Base-by-base conservation (phyloP, 2,888 invertebrate species). In the Lamproptera curius region DNA sequence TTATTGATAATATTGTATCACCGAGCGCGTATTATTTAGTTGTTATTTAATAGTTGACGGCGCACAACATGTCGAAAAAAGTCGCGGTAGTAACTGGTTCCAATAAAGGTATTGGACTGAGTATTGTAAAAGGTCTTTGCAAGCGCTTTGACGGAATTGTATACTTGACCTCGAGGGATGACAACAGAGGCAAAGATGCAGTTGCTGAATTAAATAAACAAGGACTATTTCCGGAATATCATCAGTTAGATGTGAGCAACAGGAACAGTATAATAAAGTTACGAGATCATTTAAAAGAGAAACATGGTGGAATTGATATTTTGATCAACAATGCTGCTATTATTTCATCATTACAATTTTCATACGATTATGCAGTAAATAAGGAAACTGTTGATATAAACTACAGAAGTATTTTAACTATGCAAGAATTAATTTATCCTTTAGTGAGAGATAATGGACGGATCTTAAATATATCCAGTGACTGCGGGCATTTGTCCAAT, bases 391-490 rank as follows among this genome's bases (percentile, higher is more conserved):
- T 93, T 1, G 78, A 82, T 40, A 90, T 91, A 0, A 95, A 95
- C 68, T 95, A 91, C 65, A 91, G 89, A 64, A 89, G 89, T n/a
- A 40, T 40, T 16, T 10, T 40, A 1, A 15, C 10, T 2, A 83
- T 92, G 4, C 92, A 93, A 60, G 83, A 91, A 39, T 69, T 87
- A 0, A 69, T 95, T 8, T 93, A 92, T 70, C 94, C 94, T 0
- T 59, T 95, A 6, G 72, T 95, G 2, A 79, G 88, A 40, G 73
- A 90, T 20, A 89, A 92, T 63, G 93, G 92, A 0, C 87, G 93
- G 40, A 92, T 95, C n/a, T 90, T 94, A 0, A 93, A 94, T 65
- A 73, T 95, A 0, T 93, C 93, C 1, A 93, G 94, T 63, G 88
- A 89, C 41, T 85, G 84, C 33, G 94, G 94, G 0, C 91, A 91